phyloP scores from a whole-genome alignment of 2,797 vertebrate genomes.

The Mus caroli region DNA sequence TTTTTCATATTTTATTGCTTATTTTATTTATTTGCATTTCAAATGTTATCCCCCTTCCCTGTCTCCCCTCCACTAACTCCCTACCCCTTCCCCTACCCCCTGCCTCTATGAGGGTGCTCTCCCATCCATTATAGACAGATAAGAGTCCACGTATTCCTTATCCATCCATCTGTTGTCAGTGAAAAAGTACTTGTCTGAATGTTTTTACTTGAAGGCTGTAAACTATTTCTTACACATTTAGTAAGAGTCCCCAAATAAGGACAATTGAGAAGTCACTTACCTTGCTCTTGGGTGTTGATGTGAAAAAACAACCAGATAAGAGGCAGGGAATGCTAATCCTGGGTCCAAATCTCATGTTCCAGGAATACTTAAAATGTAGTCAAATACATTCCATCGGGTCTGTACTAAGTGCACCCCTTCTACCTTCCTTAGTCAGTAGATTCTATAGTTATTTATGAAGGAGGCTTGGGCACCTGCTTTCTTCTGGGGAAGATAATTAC shows the following conservation, averaged over 20 bases:
- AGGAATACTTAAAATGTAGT: background rate
- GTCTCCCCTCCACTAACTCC: no score
- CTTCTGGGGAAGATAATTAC: background rate
- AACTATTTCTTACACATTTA: background rate
- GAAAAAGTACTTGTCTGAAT: slow-evolving; percentile 14
- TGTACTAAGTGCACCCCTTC: background rate
- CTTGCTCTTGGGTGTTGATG: background rate
- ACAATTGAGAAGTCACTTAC: slow-evolving; percentile 25
- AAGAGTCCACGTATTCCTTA: background rate
- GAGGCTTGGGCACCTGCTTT: background rate
- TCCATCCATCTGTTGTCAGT: background rate
- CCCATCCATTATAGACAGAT: background rate
- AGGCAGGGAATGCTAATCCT: background rate
- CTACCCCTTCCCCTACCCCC: no score
- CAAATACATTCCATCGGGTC: background rate
- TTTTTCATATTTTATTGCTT: background rate
- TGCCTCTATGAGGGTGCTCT: no score
- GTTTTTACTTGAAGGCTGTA: slow-evolving; percentile 9
- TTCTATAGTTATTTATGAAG: background rate
- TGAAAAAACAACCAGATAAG: background rate
- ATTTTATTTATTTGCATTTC: no score
- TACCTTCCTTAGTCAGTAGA: slow-evolving; percentile 41
- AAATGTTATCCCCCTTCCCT: no score
- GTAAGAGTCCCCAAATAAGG: background rate
- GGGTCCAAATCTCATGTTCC: background rate